These are phyloP conservation scores for Actinemys pallida DNA, from an alignment of 2,113 vertebrate species.

Conservation along the genomic window DNA sequence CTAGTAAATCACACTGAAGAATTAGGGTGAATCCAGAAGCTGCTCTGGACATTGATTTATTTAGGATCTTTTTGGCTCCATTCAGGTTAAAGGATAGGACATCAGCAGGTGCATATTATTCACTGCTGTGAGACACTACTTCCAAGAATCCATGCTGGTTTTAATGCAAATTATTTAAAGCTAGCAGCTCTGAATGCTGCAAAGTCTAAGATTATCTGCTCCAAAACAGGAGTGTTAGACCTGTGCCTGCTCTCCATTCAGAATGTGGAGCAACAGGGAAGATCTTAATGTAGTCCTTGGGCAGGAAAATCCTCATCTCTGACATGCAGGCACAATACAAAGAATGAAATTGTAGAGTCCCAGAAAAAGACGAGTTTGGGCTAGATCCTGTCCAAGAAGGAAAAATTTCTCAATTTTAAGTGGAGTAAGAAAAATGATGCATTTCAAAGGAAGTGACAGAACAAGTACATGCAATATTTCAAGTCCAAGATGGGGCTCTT, in stretches of 20 bases:
- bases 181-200: background rate
- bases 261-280: background rate
- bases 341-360: background rate
- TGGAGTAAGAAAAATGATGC: background rate
- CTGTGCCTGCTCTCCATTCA: background rate
- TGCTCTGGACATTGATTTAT: background rate
- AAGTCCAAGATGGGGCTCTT: background rate
- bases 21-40: background rate
- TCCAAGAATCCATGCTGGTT: background rate
- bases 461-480: background rate
- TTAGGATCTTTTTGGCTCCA: background rate
- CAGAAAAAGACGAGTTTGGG: background rate
- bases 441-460: background rate
- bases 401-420: background rate
- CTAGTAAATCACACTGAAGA: background rate
- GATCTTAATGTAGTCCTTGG: slow-evolving; percentile 6
- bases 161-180: slow-evolving; percentile 24
- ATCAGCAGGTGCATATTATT: background rate
- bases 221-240: background rate
- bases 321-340: background rate
- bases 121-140: background rate
- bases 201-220: no score
- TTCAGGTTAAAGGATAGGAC: background rate
- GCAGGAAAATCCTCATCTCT: background rate
- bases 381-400: background rate